Base-by-base conservation (phyloP, 1,140 invertebrate genomes). In the Tyrophagus putrescentiae region DNA sequence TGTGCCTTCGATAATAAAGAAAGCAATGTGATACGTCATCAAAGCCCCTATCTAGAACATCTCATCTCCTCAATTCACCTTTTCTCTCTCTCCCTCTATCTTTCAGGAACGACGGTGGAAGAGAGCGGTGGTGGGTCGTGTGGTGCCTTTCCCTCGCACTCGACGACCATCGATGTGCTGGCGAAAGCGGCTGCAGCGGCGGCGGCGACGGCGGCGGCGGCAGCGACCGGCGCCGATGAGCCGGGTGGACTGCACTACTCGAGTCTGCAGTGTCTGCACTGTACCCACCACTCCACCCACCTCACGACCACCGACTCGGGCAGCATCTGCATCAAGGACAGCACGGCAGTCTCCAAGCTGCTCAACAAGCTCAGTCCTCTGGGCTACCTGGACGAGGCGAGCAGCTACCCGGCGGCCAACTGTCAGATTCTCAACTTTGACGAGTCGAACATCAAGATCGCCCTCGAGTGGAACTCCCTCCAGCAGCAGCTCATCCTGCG, bases 221-320 rank as follows among this genome's bases (percentile, higher is more conserved):
- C n/a, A n/a, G n/a, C n/a, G n/a, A n/a, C n/a, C n/a, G n/a, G n/a
- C n/a, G n/a, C 13, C 36, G 13, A 39, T 39, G 36, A 39, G 21
- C 21, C 36, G 36, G 13, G 36, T 39, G 13, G 9, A 50, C 45
- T 7, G 28, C 57, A 59, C n/a, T 59, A 59, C 16, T 25, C 57
- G 4, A 42, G 34, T 25, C 9, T 59, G 16, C 57, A 42, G n/a
- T 44, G 57, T 59, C 18, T 59, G 5, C 11, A 31, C 7, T 33
- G 56, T 13, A 4, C 21, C 11, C n/a, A 33, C 54, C n/a, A 39
- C 11, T 18, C 13, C n/a, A 29, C n/a, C 13, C 25, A 41, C 9
- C 16, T 59, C n/a, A 44, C 36, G 5, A 59, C 57, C 1, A 59
- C 57, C 23, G 57, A 42, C 25, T 42, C 36, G 5, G 57, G 57